Conservation (phyloP, 2,888 invertebrate species). For the Exocentrus adspersus region DNA sequence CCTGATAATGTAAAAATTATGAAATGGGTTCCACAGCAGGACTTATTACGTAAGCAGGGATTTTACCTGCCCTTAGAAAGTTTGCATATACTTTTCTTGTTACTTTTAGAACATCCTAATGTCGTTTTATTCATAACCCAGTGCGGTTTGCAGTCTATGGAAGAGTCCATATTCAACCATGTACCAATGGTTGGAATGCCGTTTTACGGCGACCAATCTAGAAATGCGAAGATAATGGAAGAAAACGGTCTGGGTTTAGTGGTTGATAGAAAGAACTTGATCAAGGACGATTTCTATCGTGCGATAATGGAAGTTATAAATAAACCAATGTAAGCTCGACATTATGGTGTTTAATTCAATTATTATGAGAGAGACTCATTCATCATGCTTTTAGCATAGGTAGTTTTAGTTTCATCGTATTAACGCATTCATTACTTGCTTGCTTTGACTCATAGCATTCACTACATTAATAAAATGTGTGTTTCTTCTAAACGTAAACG, state of each 20-base stretch:
- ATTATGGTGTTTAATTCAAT: background rate
- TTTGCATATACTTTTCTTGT: no score
- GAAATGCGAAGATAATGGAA: constrained; percentile 44
- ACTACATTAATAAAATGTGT: no score
- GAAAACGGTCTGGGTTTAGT: constrained; percentile 42
- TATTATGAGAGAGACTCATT: background rate
- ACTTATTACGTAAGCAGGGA: constrained; percentile 41
- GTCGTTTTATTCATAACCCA: constrained; percentile 37
- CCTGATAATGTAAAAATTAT: constrained; percentile 45
- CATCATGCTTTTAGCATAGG: no score
- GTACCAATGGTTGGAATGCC: constrained; percentile 61
- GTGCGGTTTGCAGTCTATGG: constrained; percentile 58
- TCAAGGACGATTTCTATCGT: constrained; percentile 41
- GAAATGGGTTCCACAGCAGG: constrained; percentile 47
- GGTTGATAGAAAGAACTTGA: constrained; percentile 40
- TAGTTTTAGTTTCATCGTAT: no score
- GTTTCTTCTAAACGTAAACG: no score
- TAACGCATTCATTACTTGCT: no score
- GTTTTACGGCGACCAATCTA: constrained; percentile 55
- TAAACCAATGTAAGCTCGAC: constrained; percentile 46
- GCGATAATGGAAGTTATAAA: constrained; percentile 49
- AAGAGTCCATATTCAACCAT: constrained; percentile 59
- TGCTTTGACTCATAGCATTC: no score
- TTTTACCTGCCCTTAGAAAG: background rate
- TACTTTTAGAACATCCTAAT: constrained; percentile 35